phyloP scores from a whole-genome alignment of 1,140 invertebrate species.

The Andrena cerasifolii region DNA sequence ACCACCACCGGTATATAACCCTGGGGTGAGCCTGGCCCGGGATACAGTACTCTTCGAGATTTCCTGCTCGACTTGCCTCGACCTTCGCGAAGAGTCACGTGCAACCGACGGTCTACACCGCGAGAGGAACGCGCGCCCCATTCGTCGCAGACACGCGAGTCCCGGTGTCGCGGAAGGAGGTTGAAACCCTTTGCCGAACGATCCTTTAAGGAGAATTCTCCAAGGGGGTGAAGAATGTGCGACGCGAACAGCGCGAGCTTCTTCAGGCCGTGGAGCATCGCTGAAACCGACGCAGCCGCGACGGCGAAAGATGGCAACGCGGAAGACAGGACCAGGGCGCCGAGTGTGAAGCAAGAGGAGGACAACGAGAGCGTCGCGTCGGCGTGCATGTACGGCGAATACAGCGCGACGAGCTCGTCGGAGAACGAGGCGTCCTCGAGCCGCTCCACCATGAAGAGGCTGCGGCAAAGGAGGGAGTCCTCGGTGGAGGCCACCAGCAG shows the following conservation, averaged over 20 bases:
- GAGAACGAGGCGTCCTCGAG: not conserved
- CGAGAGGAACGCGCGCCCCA: not conserved
- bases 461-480: slow-evolving; percentile 2
- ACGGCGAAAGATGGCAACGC: too few species aligned
- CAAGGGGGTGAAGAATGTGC: slow-evolving; percentile 41
- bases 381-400: not conserved
- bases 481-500: not conserved
- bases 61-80: not conserved
- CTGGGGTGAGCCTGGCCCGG: not conserved
- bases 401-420: slow-evolving; percentile 15
- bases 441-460: too few species aligned
- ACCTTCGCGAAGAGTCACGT: not conserved
- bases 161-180: too few species aligned
- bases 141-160: too few species aligned
- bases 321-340: not conserved
- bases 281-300: slow-evolving; percentile 6
- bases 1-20: slow-evolving; percentile 55
- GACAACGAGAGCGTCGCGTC: slow-evolving; percentile 45
- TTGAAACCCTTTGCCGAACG: too few species aligned
- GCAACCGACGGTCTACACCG: not conserved
- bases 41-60: not conserved
- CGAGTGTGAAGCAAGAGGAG: slow-evolving; percentile 37
- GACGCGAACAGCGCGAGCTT: slow-evolving; percentile 46
- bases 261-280: slow-evolving; percentile 71
- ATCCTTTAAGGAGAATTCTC: too few species aligned